Base-by-base conservation (phyloP, 2,888 invertebrate species). In the Meiosimyza decipiens region DNA sequence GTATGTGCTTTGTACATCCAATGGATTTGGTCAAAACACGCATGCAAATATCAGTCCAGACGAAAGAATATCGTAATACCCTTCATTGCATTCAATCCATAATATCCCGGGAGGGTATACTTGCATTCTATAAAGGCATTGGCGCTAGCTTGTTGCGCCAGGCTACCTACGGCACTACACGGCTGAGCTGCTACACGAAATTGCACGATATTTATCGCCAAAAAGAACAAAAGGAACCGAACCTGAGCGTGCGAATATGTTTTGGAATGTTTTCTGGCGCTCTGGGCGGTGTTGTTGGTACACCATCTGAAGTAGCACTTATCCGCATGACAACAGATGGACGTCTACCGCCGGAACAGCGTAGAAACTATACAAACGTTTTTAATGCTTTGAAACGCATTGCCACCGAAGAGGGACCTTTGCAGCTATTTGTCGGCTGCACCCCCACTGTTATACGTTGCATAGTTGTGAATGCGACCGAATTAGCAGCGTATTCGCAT, bases 311-410 rank as follows among this genome's bases (percentile, higher is more conserved):
- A 89, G 94, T 99, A 60, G 94, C 97, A 0, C 91, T 99, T 54
- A 96, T 99, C 78, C 90, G 99, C 74, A 99, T 99, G 99, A 98
- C 99, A 18, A 93, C 98, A 0, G 99, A 99, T 88, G 99, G 99
- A 12, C 91, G 98, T 75, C 88, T 99, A 78, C 98, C 99, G 3
- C 82, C 88, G 71, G 95, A 93, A 1, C 95, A 99, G 87, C 89
- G 96, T 79, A 91, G 99, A 79, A 97, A 97, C 86, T 99, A 99
- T 86, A 95, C 92, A 81, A 95, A 93, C 85, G 99, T 99, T 0
- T 92, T 94, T 71, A 94, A 99, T 84, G 99, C 99, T 0, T 87
- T 99, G 9, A 80, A 89, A 2, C 89, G 96, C 75, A 96, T 97
- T 74, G 89, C 90, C 0, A 89, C 87, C 83, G 93, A 98, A 89